These are phyloP conservation scores for Clamator glandarius DNA, from an alignment of 2,797 vertebrate species.

Conservation along the genomic window DNA sequence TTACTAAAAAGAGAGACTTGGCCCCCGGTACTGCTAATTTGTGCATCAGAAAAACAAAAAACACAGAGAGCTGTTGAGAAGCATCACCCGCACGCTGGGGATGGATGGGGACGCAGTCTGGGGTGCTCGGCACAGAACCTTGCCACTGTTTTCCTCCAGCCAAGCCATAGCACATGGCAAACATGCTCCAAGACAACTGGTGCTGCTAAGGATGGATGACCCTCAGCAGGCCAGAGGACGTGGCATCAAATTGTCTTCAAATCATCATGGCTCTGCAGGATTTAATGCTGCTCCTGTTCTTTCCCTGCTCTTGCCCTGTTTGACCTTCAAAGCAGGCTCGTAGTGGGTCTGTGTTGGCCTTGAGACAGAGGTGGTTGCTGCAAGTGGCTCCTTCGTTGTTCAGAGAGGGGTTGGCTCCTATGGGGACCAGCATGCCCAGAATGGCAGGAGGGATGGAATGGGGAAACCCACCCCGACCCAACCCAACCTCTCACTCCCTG, in stretches of 20 bases:
- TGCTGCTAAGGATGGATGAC: accelerated
- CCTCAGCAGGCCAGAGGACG: background rate
- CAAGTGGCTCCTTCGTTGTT: background rate
- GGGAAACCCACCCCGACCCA: background rate
- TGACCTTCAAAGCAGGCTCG: background rate
- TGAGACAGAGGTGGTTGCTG: accelerated
- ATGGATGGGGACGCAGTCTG: background rate
- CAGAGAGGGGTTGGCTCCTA: background rate
- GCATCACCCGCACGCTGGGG: background rate
- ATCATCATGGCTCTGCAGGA: background rate
- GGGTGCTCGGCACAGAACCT: background rate
- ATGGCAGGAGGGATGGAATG: background rate
- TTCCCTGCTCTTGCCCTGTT: background rate
- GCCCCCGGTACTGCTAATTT: background rate
- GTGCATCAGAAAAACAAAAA: background rate
- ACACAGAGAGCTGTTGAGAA: background rate
- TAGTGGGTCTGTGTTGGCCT: background rate
- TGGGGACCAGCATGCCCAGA: background rate
- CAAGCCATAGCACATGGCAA: accelerated
- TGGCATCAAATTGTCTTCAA: background rate
- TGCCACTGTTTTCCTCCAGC: background rate
- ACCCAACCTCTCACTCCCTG: background rate
- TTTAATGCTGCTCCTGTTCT: background rate
- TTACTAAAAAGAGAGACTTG: background rate
- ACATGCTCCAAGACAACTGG: background rate